Conservation (phyloP, 1,140 invertebrate species). For the Mizuhopecten yessoensis region DNA sequence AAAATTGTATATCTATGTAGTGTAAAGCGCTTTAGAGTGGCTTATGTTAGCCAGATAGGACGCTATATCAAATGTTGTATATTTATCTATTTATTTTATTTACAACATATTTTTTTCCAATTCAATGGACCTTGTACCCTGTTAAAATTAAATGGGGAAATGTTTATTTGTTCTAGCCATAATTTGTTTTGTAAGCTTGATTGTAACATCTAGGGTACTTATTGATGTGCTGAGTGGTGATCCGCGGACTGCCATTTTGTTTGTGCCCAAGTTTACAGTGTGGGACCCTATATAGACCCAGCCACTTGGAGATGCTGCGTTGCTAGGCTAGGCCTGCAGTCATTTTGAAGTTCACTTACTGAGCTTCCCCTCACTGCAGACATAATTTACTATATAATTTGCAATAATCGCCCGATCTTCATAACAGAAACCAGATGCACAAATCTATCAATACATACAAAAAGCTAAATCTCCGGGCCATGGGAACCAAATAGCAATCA, state of each 20-base stretch:
- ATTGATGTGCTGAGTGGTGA: neutral
- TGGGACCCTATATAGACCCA: neutral
- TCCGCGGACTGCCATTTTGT: neutral
- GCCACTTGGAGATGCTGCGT: neutral
- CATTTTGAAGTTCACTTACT: constrained; percentile 34
- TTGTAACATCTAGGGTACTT: too few relatives aligned
- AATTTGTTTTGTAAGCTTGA: too few relatives aligned
- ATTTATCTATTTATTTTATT: too few relatives aligned
- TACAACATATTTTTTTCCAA: too few relatives aligned
- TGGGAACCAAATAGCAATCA: constrained; percentile 31
- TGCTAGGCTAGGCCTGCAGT: neutral
- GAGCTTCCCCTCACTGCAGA: neutral
- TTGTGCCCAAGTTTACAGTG: neutral
- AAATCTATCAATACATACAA: constrained; percentile 34
- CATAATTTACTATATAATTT: constrained; percentile 34
- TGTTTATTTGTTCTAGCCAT: too few relatives aligned
- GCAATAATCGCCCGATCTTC: constrained; percentile 29
- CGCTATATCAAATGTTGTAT: too few relatives aligned
- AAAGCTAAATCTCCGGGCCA: constrained; percentile 23
- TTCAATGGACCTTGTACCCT: too few relatives aligned
- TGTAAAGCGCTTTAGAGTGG: too few relatives aligned
- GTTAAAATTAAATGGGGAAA: too few relatives aligned
- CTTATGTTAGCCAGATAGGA: too few relatives aligned
- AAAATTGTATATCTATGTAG: too few relatives aligned
- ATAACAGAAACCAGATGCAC: constrained; percentile 25